Evolutionary conservation across 2,888 invertebrate species (phyloP), one percentile per base, ranked within the genome.

Genomic region (Onchidella celtica): DNA sequence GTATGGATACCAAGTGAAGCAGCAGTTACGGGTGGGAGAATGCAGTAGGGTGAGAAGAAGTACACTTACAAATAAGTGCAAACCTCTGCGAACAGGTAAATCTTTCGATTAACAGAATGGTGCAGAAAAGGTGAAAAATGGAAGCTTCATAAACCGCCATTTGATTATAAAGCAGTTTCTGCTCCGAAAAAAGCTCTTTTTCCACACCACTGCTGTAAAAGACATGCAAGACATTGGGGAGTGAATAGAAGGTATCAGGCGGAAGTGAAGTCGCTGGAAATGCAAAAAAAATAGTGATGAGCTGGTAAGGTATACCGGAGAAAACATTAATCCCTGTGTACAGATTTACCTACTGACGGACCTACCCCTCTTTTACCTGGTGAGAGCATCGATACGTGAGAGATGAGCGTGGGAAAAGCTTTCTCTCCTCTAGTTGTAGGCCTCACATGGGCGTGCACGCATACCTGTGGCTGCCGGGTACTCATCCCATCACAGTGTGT

Each of bases 381-480:
- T 47, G 63, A 65, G 65, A 65, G 29, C 74, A 76, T 66, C 65
- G 32, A 76, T 76, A 76, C 65, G 40, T 66, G 47, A n/a, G 34
- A 47, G 75, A 38, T n/a, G n/a, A 76, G 66, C 75, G 75, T 76
- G 75, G 75, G 75, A 76, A 75, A 76, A n/a, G 32, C 65, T 75
- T 21, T 38, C 61, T 63, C 36, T 61, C n/a, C 1, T 78, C 81
- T 81, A 65, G 79, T 77, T 81, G 75, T 85, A 83, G 79, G 75
- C 85, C 83, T 75, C 85, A 85, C 83, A 83, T 81, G 85, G 85
- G 78, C 81, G 75, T 66, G 75, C 75, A 55, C 57, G 66, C 65
- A 61, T 76, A 55, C 75, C 47, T 76, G 65, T 63, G 40, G 63
- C 40, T 55, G 75, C 40, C 72, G 34, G 72, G 55, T 27, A 72